Evolutionary conservation across 2,113 vertebrate species (phyloP).

Genomic region (Physeter macrocephalus): DNA sequence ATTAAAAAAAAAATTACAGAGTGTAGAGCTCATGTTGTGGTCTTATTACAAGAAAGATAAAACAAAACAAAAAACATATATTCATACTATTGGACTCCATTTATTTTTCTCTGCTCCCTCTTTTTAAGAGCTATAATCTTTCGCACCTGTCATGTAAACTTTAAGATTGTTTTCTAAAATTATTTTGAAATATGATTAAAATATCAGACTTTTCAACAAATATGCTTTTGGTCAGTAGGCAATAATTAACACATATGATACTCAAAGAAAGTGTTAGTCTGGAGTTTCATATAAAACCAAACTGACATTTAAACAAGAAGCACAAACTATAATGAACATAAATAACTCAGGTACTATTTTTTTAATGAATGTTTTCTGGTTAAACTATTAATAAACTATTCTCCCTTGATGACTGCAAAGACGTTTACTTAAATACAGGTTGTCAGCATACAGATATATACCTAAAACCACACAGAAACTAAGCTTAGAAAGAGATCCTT

Average conservation of each 20-base stretch:
- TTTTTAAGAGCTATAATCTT: background rate
- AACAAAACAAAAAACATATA: background rate
- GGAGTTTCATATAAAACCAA: background rate
- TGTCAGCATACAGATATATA: background rate
- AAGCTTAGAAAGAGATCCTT: background rate
- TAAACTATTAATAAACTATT: background rate
- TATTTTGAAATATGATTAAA: background rate
- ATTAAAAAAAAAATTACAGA: too few species aligned
- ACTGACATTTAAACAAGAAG: background rate
- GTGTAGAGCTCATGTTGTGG: background rate
- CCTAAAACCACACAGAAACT: background rate
- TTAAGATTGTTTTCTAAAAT: background rate
- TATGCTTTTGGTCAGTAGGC: background rate
- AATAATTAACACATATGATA: background rate
- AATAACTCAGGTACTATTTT: background rate
- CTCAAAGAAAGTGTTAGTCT: background rate
- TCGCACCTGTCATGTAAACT: background rate
- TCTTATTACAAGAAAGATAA: background rate
- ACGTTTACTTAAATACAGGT: background rate
- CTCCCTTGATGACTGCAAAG: background rate
- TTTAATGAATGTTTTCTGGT: background rate
- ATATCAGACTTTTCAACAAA: background rate
- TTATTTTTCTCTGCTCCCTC: background rate
- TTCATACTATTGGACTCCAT: background rate
- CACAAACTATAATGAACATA: background rate